Evolutionary conservation across 2,888 invertebrate genomes (phyloP), one percentile per base, ranked within the genome.

Genomic region (Oxyteleia sp.): DNA sequence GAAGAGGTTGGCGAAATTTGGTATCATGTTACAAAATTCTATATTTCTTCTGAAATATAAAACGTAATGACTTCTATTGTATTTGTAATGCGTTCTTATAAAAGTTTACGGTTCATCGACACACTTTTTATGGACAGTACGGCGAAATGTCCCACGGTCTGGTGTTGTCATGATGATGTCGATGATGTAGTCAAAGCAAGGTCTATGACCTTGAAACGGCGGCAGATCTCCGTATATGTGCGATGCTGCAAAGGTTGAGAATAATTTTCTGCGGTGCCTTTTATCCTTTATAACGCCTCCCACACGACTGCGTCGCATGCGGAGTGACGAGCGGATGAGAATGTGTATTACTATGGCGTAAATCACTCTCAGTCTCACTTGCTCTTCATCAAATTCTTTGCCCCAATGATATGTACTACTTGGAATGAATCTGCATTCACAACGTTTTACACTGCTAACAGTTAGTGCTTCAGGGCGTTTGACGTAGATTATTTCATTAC

Each of bases 211-310:
- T 80, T 80, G 84, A 81, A 84, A 84, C 80, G 64, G 80, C 80
- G 84, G 84, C 84, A 80, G 76, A 76, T 84, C 81, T 43, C 55
- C 80, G 78, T 78, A 53, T 68, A 78, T 64, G 69, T 64, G 78
- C 78, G 69, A 82, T 78, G 72, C 74, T 78, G 75, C 81, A 82
- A 69, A 84, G 84, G 84, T 84, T 79, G 63, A 74, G 84, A 76
- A 82, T 84, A 81, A 18, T 81, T 74, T 85, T 84, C 59, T 69
- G 79, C 85, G 84, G 85, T 83, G 75, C 82, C 86, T 87, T 87
- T 87, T 53, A 86, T 85, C 84, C 85, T 74, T 85, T 84, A 84
- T 82, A 80, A 85, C 84, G 79, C 87, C 84, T 84, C 85, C 87
- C 79, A 87, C 86, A 79, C 85, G 66, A 57, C 55, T 13, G 83